These are phyloP conservation scores for Hypselothyrea guttata DNA, from an alignment of 2,888 invertebrate species.

Conservation along the genomic window DNA sequence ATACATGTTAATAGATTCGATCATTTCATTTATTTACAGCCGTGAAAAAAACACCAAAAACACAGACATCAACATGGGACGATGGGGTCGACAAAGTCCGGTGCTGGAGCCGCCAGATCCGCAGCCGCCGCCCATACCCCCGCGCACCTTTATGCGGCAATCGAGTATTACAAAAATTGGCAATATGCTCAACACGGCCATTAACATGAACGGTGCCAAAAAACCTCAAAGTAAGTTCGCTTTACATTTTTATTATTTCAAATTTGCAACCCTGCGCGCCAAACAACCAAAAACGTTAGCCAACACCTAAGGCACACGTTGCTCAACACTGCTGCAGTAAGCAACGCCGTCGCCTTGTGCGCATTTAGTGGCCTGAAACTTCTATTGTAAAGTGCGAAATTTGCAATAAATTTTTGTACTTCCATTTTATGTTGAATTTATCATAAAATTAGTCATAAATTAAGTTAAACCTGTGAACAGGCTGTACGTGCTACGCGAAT, in stretches of 20 bases:
- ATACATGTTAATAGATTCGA: conserved; percentile 57
- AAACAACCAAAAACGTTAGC: conserved; percentile 6
- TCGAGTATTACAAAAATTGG: conserved; percentile 86
- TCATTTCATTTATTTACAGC: conserved; percentile 62
- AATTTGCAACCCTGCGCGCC: conserved; percentile 18
- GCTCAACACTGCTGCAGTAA: conserved; percentile 32
- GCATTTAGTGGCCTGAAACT: conserved; percentile 52
- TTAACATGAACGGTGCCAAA: conserved; percentile 82
- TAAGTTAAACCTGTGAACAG: conserved; percentile 40
- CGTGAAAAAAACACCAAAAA: conserved; percentile 37
- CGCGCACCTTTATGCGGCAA: conserved; percentile 84
- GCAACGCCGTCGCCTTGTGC: conserved; percentile 48
- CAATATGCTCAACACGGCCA: conserved; percentile 85
- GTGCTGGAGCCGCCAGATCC: conserved; percentile 80
- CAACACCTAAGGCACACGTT: conserved; percentile 29
- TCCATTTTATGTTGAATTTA: conserved; percentile 72
- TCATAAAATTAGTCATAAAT: conserved; percentile 61
- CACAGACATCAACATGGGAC: conserved; percentile 72
- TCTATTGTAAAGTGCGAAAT: conserved; percentile 69
- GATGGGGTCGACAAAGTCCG: conserved; percentile 81
- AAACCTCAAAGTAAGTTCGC: conserved; percentile 75
- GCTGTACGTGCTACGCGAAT: conserved; percentile 38
- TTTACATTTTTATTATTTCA: not conserved
- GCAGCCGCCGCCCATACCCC: conserved; percentile 79
- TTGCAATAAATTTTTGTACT: conserved; percentile 71